Conservation (phyloP, 2,113 vertebrate genomes). For the Perognathus longimembris region DNA sequence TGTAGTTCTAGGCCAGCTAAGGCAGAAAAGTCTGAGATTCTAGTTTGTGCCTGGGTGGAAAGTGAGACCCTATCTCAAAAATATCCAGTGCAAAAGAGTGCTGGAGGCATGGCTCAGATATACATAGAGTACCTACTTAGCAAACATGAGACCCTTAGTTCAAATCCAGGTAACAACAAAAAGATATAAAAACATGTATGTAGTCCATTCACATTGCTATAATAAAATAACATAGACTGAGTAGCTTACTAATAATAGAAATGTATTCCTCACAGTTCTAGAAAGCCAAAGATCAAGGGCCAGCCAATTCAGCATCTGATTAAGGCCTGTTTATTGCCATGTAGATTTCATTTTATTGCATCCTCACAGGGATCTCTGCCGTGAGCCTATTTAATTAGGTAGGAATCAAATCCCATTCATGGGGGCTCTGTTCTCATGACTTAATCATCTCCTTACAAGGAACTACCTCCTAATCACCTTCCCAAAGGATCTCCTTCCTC, state of each 20-base stretch:
- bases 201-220: background rate
- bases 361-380: background rate
- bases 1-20: no score
- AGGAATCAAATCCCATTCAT: background rate
- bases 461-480: background rate
- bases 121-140: no score
- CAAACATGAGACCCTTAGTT: no score
- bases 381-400: background rate
- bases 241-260: background rate
- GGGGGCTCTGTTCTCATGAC: background rate
- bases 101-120: no score
- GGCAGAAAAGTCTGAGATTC: no score
- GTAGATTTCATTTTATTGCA: background rate
- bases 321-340: background rate
- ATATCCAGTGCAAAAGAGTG: no score
- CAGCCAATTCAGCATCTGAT: background rate
- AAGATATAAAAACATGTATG: background rate
- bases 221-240: background rate
- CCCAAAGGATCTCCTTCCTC: background rate
- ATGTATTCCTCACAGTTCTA: background rate
- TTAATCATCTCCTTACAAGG: background rate
- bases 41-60: no score
- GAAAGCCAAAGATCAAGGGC: background rate
- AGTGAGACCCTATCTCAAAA: no score
- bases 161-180: no score